These are phyloP conservation scores for Uria lomvia DNA, from an alignment of 2,113 vertebrate species.

Conservation along the genomic window DNA sequence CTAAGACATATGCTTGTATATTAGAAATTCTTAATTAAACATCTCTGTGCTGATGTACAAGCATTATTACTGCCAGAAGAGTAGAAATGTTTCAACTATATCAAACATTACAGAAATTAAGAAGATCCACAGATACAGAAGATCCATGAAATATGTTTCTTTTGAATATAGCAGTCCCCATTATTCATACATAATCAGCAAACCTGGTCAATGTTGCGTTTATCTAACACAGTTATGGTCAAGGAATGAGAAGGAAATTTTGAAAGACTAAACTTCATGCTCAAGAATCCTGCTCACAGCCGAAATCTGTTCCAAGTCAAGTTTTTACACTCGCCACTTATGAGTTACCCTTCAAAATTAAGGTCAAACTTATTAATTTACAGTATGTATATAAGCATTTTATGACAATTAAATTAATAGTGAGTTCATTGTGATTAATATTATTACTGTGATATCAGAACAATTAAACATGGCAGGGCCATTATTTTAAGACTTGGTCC, in stretches of 20 bases:
- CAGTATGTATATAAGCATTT: neutral
- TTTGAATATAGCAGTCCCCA: neutral
- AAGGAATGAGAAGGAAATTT: neutral
- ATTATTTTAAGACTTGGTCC: neutral
- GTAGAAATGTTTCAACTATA: neutral
- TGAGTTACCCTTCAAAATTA: neutral
- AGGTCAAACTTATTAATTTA: neutral
- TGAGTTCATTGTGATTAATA: neutral
- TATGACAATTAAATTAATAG: neutral
- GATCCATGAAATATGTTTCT: neutral
- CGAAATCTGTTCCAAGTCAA: neutral
- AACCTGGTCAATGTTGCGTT: neutral
- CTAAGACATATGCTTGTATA: neutral
- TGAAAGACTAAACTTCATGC: neutral
- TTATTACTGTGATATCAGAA: neutral
- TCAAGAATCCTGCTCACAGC: neutral
- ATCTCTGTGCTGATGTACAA: neutral
- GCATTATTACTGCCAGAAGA: neutral
- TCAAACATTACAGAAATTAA: neutral
- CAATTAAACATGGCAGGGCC: neutral
- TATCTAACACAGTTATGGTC: neutral
- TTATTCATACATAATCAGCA: neutral
- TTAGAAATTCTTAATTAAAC: neutral
- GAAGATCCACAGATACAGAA: neutral
- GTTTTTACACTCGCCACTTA: neutral